phyloP scores from a whole-genome alignment of 1,140 invertebrate species.

The Mactra quadrangularis region DNA sequence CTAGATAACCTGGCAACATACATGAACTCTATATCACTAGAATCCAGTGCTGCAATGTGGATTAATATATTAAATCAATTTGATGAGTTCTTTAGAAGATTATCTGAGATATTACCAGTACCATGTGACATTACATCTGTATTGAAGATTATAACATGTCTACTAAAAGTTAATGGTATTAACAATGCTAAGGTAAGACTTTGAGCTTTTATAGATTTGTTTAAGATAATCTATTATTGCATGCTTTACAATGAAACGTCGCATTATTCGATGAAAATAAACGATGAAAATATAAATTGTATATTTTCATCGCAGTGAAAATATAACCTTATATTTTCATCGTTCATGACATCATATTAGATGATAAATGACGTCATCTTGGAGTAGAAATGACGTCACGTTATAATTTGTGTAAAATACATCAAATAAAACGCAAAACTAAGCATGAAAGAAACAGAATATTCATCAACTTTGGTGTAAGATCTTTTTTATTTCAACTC shows the following conservation, averaged over 20 bases:
- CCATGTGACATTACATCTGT: conserved; percentile 90
- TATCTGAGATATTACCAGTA: conserved; percentile 89
- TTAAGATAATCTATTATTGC: background rate
- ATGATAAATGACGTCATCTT: too few species aligned
- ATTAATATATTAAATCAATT: conserved; percentile 91
- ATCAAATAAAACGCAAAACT: too few species aligned
- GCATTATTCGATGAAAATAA: too few species aligned
- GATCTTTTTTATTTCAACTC: too few species aligned
- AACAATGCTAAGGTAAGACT: conserved; percentile 89
- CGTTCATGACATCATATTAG: too few species aligned
- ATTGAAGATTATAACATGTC: conserved; percentile 92
- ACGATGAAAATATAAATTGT: too few species aligned
- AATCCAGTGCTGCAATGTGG: conserved; percentile 91
- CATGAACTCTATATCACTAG: conserved; percentile 94
- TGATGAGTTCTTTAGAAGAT: conserved; percentile 92
- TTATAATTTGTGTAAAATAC: too few species aligned
- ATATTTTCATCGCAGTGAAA: too few species aligned
- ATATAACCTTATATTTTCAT: too few species aligned
- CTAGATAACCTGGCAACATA: conserved; percentile 96
- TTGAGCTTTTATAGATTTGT: background rate
- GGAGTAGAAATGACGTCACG: too few species aligned
- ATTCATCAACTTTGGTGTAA: too few species aligned
- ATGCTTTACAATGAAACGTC: background rate
- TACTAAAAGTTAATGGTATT: conserved; percentile 93
- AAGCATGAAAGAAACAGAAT: too few species aligned